Percentiles rank a stretch among this genome's conserved stretches.
Evolutionary conservation across 2,888 invertebrate species (phyloP).

Genomic region (Drepanosiphum platanoidis): DNA sequence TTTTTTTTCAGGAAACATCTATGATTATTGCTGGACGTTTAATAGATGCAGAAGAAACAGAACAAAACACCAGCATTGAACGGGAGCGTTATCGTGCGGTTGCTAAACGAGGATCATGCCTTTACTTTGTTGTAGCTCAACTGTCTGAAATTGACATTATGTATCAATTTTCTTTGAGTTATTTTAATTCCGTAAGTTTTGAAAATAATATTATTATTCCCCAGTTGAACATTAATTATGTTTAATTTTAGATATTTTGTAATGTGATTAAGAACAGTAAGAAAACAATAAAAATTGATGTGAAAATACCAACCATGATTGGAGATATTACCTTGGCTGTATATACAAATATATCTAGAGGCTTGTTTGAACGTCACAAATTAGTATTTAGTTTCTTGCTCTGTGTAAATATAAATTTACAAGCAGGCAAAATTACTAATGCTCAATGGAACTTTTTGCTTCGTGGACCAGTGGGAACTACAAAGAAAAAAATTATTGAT

Average conservation of each 20-base stretch:
- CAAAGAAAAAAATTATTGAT: constrained; percentile 66
- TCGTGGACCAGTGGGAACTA: constrained; percentile 73
- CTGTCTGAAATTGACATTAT: constrained; percentile 91
- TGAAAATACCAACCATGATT: constrained; percentile 79
- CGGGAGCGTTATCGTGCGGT: constrained; percentile 87
- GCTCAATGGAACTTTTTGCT: constrained; percentile 82
- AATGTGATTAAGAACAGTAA: constrained; percentile 83
- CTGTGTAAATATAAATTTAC: constrained; percentile 38
- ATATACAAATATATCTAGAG: constrained; percentile 90
- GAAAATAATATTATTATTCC: constrained; percentile 68
- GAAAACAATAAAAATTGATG: constrained; percentile 74
- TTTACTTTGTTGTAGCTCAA: constrained; percentile 94
- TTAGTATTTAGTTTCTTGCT: constrained; percentile 86
- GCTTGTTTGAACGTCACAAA: constrained; percentile 93
- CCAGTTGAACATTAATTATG: neutral
- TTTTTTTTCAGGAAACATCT: constrained; percentile 74
- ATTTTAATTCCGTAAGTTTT: constrained; percentile 74
- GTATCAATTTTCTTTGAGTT: constrained; percentile 94
- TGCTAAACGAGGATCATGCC: constrained; percentile 82
- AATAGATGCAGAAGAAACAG: constrained; percentile 86
- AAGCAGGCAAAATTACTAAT: constrained; percentile 31
- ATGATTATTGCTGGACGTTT: constrained; percentile 89
- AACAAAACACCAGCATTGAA: constrained; percentile 76
- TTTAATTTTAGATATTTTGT: constrained; percentile 64
- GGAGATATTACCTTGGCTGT: constrained; percentile 86